These are phyloP conservation scores for Calliopum simillimum DNA, from an alignment of 2,888 invertebrate species.

Conservation along the genomic window DNA sequence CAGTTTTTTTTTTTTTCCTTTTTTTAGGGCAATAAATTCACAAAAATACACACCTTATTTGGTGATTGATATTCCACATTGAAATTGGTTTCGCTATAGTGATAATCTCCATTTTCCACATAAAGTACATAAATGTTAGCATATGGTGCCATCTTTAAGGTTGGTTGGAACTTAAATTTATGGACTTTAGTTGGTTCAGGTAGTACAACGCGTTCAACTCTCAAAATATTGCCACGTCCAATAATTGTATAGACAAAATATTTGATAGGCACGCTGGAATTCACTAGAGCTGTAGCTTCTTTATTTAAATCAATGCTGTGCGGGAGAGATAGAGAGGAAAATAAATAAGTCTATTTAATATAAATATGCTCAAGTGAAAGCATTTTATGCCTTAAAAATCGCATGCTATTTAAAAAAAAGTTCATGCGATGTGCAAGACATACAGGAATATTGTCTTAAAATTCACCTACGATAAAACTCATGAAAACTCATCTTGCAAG, in stretches of 20 bases:
- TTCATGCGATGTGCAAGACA: too few relatives aligned
- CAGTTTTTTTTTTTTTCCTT: too few relatives aligned
- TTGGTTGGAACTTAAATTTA: constrained; percentile 77
- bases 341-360: background rate
- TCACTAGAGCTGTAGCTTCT: constrained; percentile 79
- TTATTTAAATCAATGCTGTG: constrained; percentile 69
- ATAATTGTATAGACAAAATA: constrained; percentile 82
- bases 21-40: too few relatives aligned
- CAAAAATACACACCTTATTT: constrained; percentile 58
- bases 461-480: background rate
- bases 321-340: constrained; percentile 61
- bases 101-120: constrained; percentile 79
- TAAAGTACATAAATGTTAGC: constrained; percentile 85
- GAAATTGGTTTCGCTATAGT: constrained; percentile 87
- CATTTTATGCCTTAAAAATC: too few relatives aligned
- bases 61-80: constrained; percentile 79
- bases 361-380: too few relatives aligned
- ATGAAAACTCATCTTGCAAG: too few relatives aligned
- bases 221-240: constrained; percentile 86
- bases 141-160: constrained; percentile 83
- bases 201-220: constrained; percentile 76
- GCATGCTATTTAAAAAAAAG: too few relatives aligned
- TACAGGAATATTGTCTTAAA: too few relatives aligned
- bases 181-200: constrained; percentile 68
- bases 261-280: constrained; percentile 80